Evolutionary conservation across 1,140 invertebrate genomes (phyloP), one percentile per base, ranked within the genome.

Genomic region (Lucilia sericata): DNA sequence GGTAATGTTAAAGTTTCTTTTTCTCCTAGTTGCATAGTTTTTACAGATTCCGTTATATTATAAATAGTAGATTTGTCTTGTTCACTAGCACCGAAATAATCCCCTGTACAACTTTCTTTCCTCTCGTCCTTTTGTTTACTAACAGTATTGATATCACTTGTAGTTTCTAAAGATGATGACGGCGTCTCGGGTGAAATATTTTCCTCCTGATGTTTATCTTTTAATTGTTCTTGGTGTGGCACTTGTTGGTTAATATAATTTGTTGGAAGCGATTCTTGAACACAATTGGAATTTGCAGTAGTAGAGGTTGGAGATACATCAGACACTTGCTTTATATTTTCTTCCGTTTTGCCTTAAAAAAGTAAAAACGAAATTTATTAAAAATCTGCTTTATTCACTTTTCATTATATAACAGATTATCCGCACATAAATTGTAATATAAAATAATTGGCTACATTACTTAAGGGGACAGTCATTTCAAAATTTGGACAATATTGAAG

Each of bases 1-100:
- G 65, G 65, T 70, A 70, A 70, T 70, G 65, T 70, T 21, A 70
- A 9, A 70, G 12, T 70, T 70, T 25, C 65, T 70, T 70, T 70
- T 70, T 70, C 65, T 8, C 65, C 65, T 70, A 70, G 65, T 70
- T 70, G 65, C 65, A 70, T 70, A 25, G n/a, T 70, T 70, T 70
- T 70, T 21, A 70, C 65, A 21, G 19, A 21, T 70, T 70, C 65
- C n/a, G 65, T 9, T 10, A 70, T 25, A 10, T 19, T 70, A 25
- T 21, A 70, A 70, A 70, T 70, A 21, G 8, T 12, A 70, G 65
- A 70, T 70, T 21, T 19, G 9, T 70, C 10, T 70, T 70, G 65
- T 70, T 70, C 65, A 70, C 65, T 70, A 70, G 65, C 65, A 70
- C 65, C 65, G 21, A 25, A 70, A 60, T 60, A n/a, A 21, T 70